Base-by-base conservation (phyloP, 2,113 vertebrate genomes). In the Cololabis saira region DNA sequence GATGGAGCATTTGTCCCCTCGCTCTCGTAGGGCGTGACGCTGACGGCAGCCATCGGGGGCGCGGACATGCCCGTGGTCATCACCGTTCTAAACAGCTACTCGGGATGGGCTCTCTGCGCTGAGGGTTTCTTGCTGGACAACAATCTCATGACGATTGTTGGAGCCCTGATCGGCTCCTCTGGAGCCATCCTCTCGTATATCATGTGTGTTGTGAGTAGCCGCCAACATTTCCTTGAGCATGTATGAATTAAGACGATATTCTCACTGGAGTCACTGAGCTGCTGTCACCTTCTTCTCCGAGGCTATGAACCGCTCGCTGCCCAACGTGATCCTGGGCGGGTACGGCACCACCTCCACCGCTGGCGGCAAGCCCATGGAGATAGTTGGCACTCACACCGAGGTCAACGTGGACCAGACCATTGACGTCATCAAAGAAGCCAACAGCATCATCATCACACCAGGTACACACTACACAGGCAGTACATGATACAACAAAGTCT, bases 11-110 rank as follows among this genome's bases (percentile, higher is more conserved):
- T 17, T 47, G n/a, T 11, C 3, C 16, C 8, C 17, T 10, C n/a
- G 0, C 2, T 52, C 22, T n/a, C 53, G 1, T 11, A 94, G 93
- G 93, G 93, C 22, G 93, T 94, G 19, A 94, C 93, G 1, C 85
- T 94, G 65, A 94, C 93, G 0, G 90, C 92, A 14, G 93, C 93
- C 64, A 94, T 94, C 0, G 93, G 93, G n/a, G 93, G 93, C 0
- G 93, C 93, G 6, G 93, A 94, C 78, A 94, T 94, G 93, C 93
- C 93, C 0, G 93, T 94, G 51, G 93, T 94, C 77, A 94, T 94
- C 76, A 94, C 93, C 0, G 93, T 94, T 69, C 67, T 94, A 59
- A 94, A 94, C 92, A 93, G 92, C 78, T 94, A 94, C 86, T 94
- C 93, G 0, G 93, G 93, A 10, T 94, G 93, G 93, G 93, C 93